phyloP scores from a whole-genome alignment of 2,888 invertebrate genomes.

The Athripsodes cinereus region DNA sequence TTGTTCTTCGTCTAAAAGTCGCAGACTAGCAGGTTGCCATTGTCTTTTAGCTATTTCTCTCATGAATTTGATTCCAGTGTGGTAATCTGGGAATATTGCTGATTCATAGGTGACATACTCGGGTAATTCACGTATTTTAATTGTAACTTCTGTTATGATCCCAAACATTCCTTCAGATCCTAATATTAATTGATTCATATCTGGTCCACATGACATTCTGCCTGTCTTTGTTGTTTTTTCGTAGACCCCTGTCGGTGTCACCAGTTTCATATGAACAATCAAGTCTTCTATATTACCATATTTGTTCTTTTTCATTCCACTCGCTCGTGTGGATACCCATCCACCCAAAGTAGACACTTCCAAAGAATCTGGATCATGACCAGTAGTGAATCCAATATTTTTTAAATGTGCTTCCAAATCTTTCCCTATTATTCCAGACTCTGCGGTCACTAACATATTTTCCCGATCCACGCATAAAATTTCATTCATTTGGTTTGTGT shows the following conservation, averaged over 20 bases:
- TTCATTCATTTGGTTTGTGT: slow-evolving; percentile 93
- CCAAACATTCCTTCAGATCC: slow-evolving; percentile 97
- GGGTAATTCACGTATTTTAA: slow-evolving; percentile 87
- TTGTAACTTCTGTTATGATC: slow-evolving; percentile 86
- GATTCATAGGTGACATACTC: slow-evolving; percentile 84
- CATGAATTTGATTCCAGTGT: slow-evolving; percentile 84
- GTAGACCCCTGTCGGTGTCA: slow-evolving; percentile 76
- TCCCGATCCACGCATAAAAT: slow-evolving; percentile 88
- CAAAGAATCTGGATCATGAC: slow-evolving; percentile 97
- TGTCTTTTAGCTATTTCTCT: slow-evolving; percentile 73
- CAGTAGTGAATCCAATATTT: slow-evolving; percentile 75
- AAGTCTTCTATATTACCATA: slow-evolving; percentile 98
- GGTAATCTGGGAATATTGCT: slow-evolving; percentile 90
- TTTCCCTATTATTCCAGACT: slow-evolving; percentile 89
- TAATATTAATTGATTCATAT: slow-evolving; percentile 75
- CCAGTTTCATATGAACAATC: slow-evolving; percentile 82
- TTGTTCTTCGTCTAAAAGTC: slow-evolving; percentile 92
- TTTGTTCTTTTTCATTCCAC: slow-evolving; percentile 98
- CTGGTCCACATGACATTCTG: slow-evolving; percentile 90
- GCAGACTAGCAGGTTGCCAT: slow-evolving; percentile 91
- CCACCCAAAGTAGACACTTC: slow-evolving; percentile 96
- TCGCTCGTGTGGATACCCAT: slow-evolving; percentile 94
- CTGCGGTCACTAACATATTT: slow-evolving; percentile 66
- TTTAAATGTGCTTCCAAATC: slow-evolving; percentile 84
- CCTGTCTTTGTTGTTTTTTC: slow-evolving; percentile 82